Evolutionary conservation across 2,888 invertebrate species (phyloP).

Genomic region (Cactoblastis cactorum): DNA sequence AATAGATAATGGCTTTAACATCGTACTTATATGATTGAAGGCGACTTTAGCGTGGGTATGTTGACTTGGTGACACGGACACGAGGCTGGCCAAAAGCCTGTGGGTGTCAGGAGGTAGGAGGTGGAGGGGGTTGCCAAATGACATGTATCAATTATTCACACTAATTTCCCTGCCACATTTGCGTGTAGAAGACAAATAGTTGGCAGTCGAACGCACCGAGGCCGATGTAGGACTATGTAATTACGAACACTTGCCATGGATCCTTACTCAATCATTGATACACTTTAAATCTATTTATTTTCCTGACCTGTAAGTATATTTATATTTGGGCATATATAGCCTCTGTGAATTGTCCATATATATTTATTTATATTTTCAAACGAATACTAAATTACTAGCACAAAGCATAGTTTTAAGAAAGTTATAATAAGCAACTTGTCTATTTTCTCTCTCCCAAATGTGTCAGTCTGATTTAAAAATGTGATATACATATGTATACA

Average conservation of each 20-base stretch:
- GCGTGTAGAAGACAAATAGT: slow-evolving; percentile 77
- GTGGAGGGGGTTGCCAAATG: slow-evolving; percentile 74
- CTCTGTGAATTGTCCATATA: too few relatives aligned
- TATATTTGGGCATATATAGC: too few relatives aligned
- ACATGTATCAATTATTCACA: slow-evolving; percentile 78
- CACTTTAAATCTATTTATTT: slow-evolving; percentile 15
- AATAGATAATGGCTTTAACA: slow-evolving; percentile 9
- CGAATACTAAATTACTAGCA: too few relatives aligned
- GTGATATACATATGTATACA: too few relatives aligned
- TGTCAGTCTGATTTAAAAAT: too few relatives aligned
- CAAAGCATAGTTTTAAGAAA: too few relatives aligned
- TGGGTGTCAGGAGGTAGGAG: slow-evolving; percentile 39
- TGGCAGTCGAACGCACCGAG: slow-evolving; percentile 52
- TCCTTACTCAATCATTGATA: slow-evolving; percentile 43
- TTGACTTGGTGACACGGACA: slow-evolving; percentile 43
- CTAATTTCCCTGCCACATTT: slow-evolving; percentile 72
- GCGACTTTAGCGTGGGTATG: slow-evolving; percentile 29
- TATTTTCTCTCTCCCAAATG: too few relatives aligned
- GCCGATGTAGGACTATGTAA: slow-evolving; percentile 64
- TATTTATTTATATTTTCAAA: too few relatives aligned
- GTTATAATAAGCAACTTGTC: too few relatives aligned
- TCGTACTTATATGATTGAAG: slow-evolving; percentile 14
- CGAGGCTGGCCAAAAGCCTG: slow-evolving; percentile 35
- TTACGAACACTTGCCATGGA: slow-evolving; percentile 47
- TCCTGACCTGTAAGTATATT: too few relatives aligned